Evolutionary conservation across 2,797 vertebrate genomes (phyloP).

Genomic region (Leptatherina wallacei): DNA sequence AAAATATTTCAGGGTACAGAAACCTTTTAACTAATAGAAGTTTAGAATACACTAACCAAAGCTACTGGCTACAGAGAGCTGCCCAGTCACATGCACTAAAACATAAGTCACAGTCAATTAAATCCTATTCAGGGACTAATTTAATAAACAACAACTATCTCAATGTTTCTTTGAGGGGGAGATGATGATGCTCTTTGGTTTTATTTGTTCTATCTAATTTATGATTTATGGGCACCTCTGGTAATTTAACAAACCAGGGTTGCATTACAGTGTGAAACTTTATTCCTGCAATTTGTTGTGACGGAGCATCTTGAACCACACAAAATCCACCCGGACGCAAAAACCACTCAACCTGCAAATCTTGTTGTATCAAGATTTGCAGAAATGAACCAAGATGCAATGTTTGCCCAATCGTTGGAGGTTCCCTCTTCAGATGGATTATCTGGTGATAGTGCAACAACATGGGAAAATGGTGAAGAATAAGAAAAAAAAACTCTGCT

Average conservation of each 20-base stretch:
- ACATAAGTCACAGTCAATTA: neutral
- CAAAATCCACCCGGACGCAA: conserved; percentile 29
- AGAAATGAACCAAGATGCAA: conserved; percentile 9
- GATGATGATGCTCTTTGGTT: conserved; percentile 18
- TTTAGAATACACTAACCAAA: conserved; percentile 2
- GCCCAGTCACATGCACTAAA: neutral
- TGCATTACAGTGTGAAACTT: conserved; percentile 16
- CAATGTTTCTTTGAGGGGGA: neutral
- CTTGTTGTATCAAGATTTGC: neutral
- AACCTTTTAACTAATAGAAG: conserved; percentile 18
- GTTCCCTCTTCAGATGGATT: conserved; percentile 37
- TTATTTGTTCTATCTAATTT: conserved; percentile 7
- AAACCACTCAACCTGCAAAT: conserved; percentile 7
- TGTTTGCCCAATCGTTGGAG: conserved; percentile 13
- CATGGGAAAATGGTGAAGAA: conserved; percentile 29
- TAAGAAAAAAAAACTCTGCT: conserved; percentile 15
- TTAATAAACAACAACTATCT: conserved; percentile 10
- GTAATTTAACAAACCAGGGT: conserved; percentile 22
- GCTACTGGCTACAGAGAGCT: neutral
- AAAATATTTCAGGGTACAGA: neutral
- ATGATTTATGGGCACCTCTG: conserved; percentile 16
- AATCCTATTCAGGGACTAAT: conserved; percentile 8
- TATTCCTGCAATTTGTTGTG: conserved; percentile 7
- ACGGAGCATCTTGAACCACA: conserved; percentile 3
- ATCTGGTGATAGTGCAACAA: conserved; percentile 37